phyloP scores from a whole-genome alignment of 2,113 vertebrate genomes.

The Bubo bubo region DNA sequence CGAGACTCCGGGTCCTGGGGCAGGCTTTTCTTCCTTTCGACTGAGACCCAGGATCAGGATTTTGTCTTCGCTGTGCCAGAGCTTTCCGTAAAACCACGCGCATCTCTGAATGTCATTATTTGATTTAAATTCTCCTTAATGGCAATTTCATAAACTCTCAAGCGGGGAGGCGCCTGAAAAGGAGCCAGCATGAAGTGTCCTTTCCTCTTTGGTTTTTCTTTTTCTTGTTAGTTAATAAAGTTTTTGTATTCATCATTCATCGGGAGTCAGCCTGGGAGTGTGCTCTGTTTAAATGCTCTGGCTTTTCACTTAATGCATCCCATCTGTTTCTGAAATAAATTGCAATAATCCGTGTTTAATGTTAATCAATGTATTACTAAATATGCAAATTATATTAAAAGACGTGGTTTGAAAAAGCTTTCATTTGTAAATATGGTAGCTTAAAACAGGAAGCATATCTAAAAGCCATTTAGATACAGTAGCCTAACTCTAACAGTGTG shows the following conservation, averaged over 20 bases:
- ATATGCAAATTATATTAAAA: slow-evolving; percentile 90
- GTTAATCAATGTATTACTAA: slow-evolving; percentile 89
- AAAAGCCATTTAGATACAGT: slow-evolving; percentile 87
- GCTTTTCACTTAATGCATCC: slow-evolving; percentile 83
- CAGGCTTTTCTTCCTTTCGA: background rate
- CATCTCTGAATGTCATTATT: slow-evolving; percentile 5
- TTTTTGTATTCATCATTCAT: slow-evolving; percentile 81
- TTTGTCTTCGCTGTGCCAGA: background rate
- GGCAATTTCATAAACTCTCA: slow-evolving; percentile 30
- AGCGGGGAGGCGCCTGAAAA: slow-evolving; percentile 14
- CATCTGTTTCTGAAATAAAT: slow-evolving; percentile 88
- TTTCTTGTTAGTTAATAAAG: slow-evolving; percentile 70
- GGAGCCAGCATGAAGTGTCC: background rate
- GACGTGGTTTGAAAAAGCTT: slow-evolving; percentile 83
- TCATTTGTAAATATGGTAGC: slow-evolving; percentile 86
- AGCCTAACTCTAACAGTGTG: slow-evolving; percentile 80
- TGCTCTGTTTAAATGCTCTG: slow-evolving; percentile 75
- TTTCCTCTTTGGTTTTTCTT: background rate
- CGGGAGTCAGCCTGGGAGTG: slow-evolving; percentile 72
- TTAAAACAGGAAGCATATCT: slow-evolving; percentile 86
- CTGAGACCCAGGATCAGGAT: background rate
- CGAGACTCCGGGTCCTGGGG: background rate
- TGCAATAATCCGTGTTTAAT: slow-evolving; percentile 88
- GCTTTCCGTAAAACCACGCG: background rate
- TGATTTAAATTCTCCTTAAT: slow-evolving; percentile 51